Evolutionary conservation across 2,797 vertebrate genomes (phyloP).

Genomic region (Acanthurus tractus): DNA sequence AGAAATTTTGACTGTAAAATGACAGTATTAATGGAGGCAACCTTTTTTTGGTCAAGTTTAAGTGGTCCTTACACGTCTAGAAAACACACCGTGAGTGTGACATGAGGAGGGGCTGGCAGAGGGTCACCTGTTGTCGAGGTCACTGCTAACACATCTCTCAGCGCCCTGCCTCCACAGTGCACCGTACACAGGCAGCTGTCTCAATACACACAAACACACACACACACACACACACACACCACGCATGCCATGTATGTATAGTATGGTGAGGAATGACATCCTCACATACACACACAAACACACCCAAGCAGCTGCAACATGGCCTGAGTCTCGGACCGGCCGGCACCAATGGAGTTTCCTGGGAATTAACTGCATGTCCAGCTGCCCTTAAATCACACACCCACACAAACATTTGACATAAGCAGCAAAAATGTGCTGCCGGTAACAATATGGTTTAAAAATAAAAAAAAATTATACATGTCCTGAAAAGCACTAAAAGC

Average conservation of each 20-base stretch:
- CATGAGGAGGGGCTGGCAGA: slow-evolving; percentile 5
- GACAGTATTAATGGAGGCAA: slow-evolving; percentile 26
- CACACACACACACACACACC: slow-evolving; percentile 38
- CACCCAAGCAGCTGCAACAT: slow-evolving; percentile 84
- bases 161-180: slow-evolving; percentile 75
- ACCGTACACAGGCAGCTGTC: slow-evolving; percentile 84
- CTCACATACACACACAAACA: slow-evolving; percentile 72
- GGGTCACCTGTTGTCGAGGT: slow-evolving; percentile 77
- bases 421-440: slow-evolving; percentile 23
- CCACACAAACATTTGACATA: slow-evolving; percentile 33
- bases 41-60: slow-evolving; percentile 70
- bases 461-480: not conserved
- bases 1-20: slow-evolving; percentile 28
- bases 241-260: slow-evolving; percentile 81
- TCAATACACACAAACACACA: slow-evolving; percentile 77
- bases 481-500: slow-evolving; percentile 64
- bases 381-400: slow-evolving; percentile 70
- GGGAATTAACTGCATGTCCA: slow-evolving; percentile 84
- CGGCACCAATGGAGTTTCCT: slow-evolving; percentile 84
- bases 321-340: slow-evolving; percentile 85
- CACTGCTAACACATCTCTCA: slow-evolving; percentile 79
- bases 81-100: slow-evolving; percentile 18
- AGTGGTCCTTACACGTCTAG: slow-evolving; percentile 52
- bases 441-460: slow-evolving; percentile 19
- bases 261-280: slow-evolving; percentile 85